These are phyloP conservation scores for Ophiodon elongatus DNA, from an alignment of 2,113 vertebrate genomes.

Conservation along the genomic window DNA sequence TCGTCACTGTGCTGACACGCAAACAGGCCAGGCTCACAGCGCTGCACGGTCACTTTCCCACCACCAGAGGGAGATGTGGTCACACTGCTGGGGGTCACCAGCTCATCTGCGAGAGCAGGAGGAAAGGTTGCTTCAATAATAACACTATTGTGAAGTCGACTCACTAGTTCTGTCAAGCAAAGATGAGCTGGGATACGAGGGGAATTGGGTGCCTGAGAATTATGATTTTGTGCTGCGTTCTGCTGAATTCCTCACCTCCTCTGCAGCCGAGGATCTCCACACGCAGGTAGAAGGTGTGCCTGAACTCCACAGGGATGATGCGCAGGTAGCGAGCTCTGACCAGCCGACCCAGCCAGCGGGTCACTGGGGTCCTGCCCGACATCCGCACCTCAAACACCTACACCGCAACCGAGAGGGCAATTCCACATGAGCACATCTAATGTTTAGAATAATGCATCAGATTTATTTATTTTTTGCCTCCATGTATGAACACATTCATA, in stretches of 20 bases:
- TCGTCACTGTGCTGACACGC: conserved; percentile 71
- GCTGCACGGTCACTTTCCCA: conserved; percentile 55
- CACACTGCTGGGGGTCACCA: conserved; percentile 71
- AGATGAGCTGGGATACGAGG: not conserved
- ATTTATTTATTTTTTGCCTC: not conserved
- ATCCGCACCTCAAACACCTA: conserved; percentile 86
- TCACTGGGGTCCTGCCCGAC: conserved; percentile 80
- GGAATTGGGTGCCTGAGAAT: not conserved
- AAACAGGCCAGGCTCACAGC: conserved; percentile 73
- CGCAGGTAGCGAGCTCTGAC: conserved; percentile 85
- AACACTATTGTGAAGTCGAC: not conserved
- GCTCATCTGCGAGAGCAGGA: conserved; percentile 68
- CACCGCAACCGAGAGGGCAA: not conserved
- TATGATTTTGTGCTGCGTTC: not conserved
- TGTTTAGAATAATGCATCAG: not conserved
- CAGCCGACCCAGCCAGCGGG: conserved; percentile 78
- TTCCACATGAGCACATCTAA: not conserved
- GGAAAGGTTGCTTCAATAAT: not conserved
- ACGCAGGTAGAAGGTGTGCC: conserved; percentile 84
- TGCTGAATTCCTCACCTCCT: conserved; percentile 72
- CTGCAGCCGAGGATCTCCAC: conserved; percentile 86
- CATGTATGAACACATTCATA: not conserved
- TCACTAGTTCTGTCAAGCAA: not conserved
- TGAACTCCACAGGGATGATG: conserved; percentile 83
- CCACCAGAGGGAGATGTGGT: conserved; percentile 53